A percentile compares a stretch with the other conserved stretches of the same genome.
Conservation (phyloP, 2,888 invertebrate species). For the Leptinotarsa juncta region DNA sequence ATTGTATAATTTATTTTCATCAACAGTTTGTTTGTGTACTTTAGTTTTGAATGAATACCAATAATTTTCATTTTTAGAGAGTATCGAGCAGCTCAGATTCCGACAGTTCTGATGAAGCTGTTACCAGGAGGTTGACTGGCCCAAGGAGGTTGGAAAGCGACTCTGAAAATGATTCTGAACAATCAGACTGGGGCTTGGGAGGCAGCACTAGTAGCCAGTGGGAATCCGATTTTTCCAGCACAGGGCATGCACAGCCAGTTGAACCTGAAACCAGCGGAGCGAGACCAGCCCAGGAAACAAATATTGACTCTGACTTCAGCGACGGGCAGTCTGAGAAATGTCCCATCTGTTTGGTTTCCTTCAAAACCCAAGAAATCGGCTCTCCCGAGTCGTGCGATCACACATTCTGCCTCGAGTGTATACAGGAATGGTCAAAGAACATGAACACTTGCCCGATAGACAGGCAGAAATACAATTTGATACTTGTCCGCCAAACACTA, state of each 20-base stretch:
- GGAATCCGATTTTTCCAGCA: constrained; percentile 52
- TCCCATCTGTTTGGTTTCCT: constrained; percentile 85
- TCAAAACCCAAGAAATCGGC: constrained; percentile 81
- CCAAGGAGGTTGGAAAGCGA: constrained; percentile 50
- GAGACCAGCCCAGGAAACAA: constrained; percentile 11
- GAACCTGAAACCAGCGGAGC: constrained; percentile 2
- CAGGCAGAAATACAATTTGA: constrained; percentile 77
- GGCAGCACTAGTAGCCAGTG: constrained; percentile 51
- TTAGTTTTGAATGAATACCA: too few species aligned
- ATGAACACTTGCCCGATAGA: constrained; percentile 96
- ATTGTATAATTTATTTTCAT: background rate
- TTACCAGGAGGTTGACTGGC: constrained; percentile 46
- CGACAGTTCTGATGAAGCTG: constrained; percentile 51
- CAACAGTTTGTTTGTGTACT: too few species aligned
- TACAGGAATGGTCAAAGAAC: constrained; percentile 94
- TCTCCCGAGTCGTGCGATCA: constrained; percentile 91
- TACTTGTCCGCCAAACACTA: constrained; percentile 74
- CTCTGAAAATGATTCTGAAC: constrained; percentile 45
- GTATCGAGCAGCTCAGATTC: constrained; percentile 67
- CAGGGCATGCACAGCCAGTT: constrained; percentile 31
- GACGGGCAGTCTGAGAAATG: constrained; percentile 80
- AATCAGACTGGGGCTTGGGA: constrained; percentile 43
- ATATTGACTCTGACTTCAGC: constrained; percentile 57
- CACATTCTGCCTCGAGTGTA: constrained; percentile 88
- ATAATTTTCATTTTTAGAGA: constrained; percentile 65